Base-by-base conservation (phyloP, 2,797 vertebrate genomes). In the Sebastes diaconus region DNA sequence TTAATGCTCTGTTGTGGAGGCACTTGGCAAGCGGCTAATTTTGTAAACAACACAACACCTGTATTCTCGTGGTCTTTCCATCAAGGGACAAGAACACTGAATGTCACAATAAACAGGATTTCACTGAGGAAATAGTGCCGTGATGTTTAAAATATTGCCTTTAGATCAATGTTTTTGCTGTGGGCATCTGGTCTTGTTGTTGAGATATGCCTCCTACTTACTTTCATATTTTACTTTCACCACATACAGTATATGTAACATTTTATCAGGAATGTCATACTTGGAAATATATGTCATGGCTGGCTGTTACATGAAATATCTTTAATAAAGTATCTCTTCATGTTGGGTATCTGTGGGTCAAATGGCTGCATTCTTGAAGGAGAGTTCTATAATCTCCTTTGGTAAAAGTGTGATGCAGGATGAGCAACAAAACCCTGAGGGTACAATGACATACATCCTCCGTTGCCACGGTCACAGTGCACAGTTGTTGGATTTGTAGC, bases 11-110 rank as follows among this genome's bases (percentile, higher is more conserved):
- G 72, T 84, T 14, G 75, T 60, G 70, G 68, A 85, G 75, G 73
- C 76, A 63, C 78, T 90, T 80, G 82, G 82, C 87, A 87, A 87
- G 89, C 84, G 80, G 79, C 68, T 79, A 57, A 69, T 87, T 87
- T 55, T 74, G 75, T 81, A 82, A 86, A 89, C 83, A 91, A 60
- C 77, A 81, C 74, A 76, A 75, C 83, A 88, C 84, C 89, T 90
- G 85, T 73, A 69, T 54, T 75, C 61, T 16, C 25, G 13, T 63
- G 46, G 39, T 54, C 29, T 39, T 58, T 74, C 75, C 55, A 59
- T 74, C 68, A 59, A 27, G 24, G 58, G 50, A 46, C 78, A 68
- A 24, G 20, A 79, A 77, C 22, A 59, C 9, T 14, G 72, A 52
- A 36, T n/a, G 32, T 66, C 73, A 70, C 70, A 70, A 67, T 55